These are phyloP conservation scores for Antrozous pallidus DNA, from an alignment of 2,797 vertebrate genomes.

Conservation along the genomic window DNA sequence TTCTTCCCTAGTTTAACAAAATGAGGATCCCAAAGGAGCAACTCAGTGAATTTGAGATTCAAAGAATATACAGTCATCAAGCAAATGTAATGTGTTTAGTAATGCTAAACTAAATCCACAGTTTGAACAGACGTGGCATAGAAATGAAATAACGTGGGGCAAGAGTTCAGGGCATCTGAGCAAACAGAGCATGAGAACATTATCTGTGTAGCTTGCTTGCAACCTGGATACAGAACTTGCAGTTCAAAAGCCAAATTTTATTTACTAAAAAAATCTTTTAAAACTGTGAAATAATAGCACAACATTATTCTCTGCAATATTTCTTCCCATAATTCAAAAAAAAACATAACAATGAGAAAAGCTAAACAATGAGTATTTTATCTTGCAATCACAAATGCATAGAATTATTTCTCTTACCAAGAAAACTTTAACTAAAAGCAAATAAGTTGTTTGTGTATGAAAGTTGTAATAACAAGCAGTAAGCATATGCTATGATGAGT, in stretches of 20 bases:
- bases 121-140: constrained; percentile 56
- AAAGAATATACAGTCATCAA: constrained; percentile 62
- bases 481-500: neutral
- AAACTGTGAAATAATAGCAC: constrained; percentile 21
- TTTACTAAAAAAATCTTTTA: constrained; percentile 20
- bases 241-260: constrained; percentile 35
- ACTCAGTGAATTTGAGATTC: constrained; percentile 50
- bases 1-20: neutral
- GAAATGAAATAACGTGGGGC: constrained; percentile 57
- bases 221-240: constrained; percentile 42
- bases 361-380: constrained; percentile 4
- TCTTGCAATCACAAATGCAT: neutral
- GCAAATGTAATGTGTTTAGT: constrained; percentile 62
- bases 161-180: constrained; percentile 61
- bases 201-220: constrained; percentile 8
- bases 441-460: constrained; percentile 47
- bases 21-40: constrained; percentile 23
- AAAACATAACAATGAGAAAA: neutral
- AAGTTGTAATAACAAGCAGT: constrained; percentile 37
- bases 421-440: constrained; percentile 38
- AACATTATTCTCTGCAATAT: constrained; percentile 16
- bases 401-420: neutral
- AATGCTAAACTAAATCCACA: constrained; percentile 51
- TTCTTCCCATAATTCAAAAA: neutral
- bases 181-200: constrained; percentile 35